Evolutionary conservation across 2,797 vertebrate genomes (phyloP), one percentile per base, ranked within the genome.

Genomic region (Lophotriccus pileatus): DNA sequence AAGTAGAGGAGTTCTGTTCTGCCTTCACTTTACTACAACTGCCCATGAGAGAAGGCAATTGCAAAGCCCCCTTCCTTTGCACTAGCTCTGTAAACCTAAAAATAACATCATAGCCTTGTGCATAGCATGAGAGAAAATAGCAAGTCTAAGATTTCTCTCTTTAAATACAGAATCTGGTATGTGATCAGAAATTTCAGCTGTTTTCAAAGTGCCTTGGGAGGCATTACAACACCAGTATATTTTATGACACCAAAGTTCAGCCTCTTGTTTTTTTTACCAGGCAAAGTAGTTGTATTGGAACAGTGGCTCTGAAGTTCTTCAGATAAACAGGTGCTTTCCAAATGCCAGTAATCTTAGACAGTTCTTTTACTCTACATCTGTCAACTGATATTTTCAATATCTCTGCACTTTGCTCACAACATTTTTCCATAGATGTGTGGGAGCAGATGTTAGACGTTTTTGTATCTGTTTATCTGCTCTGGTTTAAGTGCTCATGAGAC

Each of bases 101-200:
- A 81, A 84, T 52, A 93, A 66, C 47, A 53, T n/a, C 32, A 27
- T 18, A 59, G 84, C 70, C 36, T 73, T 4, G 20, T 24, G 44
- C 25, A 36, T 18, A 92, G 73, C 60, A 43, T 21, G 73, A 73
- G 5, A 82, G 34, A 74, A 95, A 94, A 97, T 46, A 95, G 63
- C 73, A 27, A 73, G 86, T 49, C 37, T 93, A 84, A 89, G 70
- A 74, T 93, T 90, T 89, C 77, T 85, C 24, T 75, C 92, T 80
- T 91, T 78, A 94, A 94, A 86, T 92, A 91, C 89, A 81, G 80
- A 88, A 55, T 67, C 63, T 90, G 94, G 79, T 88, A 96, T 84
- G 89, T 55, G 47, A 81, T 43, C 46, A 73, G 82, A 80, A 68
- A 76, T 70, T 79, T 91, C 94, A 96, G 94, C 92, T 95, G 87